Conservation (phyloP, 2,888 invertebrate species). For the Carabus problematicus region DNA sequence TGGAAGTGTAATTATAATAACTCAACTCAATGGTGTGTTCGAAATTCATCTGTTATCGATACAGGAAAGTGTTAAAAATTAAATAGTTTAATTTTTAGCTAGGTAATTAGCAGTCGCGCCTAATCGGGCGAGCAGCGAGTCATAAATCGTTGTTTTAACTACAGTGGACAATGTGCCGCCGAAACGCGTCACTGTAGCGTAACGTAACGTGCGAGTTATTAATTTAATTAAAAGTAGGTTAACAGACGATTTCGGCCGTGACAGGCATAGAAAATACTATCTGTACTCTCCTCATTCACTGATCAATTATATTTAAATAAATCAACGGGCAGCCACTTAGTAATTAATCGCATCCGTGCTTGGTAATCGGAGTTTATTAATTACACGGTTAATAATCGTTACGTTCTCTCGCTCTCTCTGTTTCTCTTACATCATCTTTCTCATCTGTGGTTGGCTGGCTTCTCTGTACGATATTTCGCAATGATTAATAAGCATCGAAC, state of each 20-base stretch:
- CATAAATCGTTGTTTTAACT: too few species aligned
- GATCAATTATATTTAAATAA: constrained; percentile 27
- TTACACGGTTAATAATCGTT: constrained; percentile 27
- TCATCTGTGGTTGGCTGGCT: neutral
- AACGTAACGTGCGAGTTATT: constrained; percentile 8
- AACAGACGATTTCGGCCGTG: constrained; percentile 12
- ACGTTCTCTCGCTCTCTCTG: too few species aligned
- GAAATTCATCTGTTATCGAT: too few species aligned
- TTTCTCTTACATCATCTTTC: constrained; percentile 8
- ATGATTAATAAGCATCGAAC: constrained; percentile 14
- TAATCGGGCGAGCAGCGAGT: too few species aligned
- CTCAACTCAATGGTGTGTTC: too few species aligned
- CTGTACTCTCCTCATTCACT: constrained; percentile 2
- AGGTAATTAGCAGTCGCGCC: too few species aligned
- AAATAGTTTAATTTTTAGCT: neutral
- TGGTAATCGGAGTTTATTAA: constrained; percentile 31
- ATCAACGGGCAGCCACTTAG: constrained; percentile 23
- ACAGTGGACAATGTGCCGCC: too few species aligned
- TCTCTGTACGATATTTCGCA: constrained; percentile 12
- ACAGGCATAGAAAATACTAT: neutral
- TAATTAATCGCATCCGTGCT: constrained; percentile 15
- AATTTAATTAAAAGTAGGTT: constrained; percentile 29
- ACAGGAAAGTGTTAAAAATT: constrained; percentile 6
- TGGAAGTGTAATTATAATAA: too few species aligned
- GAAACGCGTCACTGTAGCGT: neutral